Conservation (phyloP, 2,113 vertebrate genomes). For the Saccopteryx bilineata region DNA sequence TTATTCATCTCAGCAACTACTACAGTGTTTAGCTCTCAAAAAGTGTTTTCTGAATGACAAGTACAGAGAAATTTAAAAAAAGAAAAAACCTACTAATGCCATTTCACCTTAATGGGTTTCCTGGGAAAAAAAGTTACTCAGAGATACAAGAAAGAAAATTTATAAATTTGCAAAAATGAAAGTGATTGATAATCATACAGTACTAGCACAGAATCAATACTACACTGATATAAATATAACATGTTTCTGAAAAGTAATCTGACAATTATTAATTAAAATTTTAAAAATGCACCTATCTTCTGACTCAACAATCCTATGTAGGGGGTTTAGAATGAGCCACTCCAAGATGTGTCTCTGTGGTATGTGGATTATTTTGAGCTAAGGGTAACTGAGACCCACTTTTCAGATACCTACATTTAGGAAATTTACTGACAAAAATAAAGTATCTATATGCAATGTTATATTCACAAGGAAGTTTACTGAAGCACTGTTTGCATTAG, state of each 20-base stretch:
- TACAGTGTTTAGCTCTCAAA: background rate
- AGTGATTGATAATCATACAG: background rate
- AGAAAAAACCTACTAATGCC: background rate
- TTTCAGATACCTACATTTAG: conserved; percentile 4
- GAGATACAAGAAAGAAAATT: conserved; percentile 17
- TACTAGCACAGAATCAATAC: background rate
- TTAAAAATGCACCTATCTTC: background rate
- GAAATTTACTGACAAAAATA: conserved; percentile 33
- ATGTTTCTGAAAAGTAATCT: conserved; percentile 10
- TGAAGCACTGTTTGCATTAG: conserved; percentile 25
- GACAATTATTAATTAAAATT: conserved; percentile 25
- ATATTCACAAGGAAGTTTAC: background rate
- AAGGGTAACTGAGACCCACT: background rate
- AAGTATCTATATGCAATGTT: conserved; percentile 38
- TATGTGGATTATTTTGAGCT: background rate
- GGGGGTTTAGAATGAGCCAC: background rate
- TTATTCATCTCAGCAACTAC: conserved; percentile 23
- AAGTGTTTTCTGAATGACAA: conserved; percentile 43
- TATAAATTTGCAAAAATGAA: conserved; percentile 40
- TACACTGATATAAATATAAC: background rate
- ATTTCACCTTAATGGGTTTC: conserved; percentile 18
- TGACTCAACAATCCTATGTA: background rate
- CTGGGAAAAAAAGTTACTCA: conserved; percentile 11
- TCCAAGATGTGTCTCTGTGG: background rate
- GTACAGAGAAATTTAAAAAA: background rate